Evolutionary conservation across 2,888 invertebrate genomes (phyloP).

Genomic region (Agrilus cyanescens): DNA sequence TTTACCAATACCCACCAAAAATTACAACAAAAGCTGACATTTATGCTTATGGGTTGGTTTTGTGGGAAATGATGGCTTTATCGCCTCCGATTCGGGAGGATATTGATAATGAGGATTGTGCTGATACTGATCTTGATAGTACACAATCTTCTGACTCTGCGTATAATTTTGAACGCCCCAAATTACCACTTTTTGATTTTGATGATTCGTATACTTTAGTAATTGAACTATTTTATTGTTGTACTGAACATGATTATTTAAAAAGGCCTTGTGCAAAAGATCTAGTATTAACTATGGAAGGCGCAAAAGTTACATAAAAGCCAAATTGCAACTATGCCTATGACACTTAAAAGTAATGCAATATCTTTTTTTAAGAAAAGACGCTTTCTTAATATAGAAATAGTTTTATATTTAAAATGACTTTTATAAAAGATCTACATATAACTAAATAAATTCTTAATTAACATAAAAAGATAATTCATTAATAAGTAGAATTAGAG

Average conservation of each 20-base stretch:
- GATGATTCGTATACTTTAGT: constrained; percentile 48
- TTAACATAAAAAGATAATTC: too few species aligned
- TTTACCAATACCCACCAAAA: constrained; percentile 44
- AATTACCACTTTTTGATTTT: constrained; percentile 50
- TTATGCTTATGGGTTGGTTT: constrained; percentile 64
- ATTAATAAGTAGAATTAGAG: too few species aligned
- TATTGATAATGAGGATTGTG: constrained; percentile 24
- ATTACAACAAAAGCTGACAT: constrained; percentile 66
- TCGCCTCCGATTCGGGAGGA: constrained; percentile 50
- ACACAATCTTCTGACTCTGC: neutral
- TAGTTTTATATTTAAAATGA: too few species aligned
- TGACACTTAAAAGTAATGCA: constrained; percentile 1
- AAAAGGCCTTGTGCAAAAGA: constrained; percentile 50
- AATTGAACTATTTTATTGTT: constrained; percentile 57
- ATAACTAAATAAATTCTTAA: too few species aligned
- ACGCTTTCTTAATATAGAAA: too few species aligned
- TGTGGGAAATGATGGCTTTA: constrained; percentile 74
- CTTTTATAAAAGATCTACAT: too few species aligned
- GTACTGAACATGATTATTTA: constrained; percentile 49
- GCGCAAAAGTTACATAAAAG: constrained; percentile 26
- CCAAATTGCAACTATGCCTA: too few species aligned
- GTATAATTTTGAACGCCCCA: constrained; percentile 45
- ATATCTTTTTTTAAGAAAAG: too few species aligned
- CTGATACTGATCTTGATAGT: constrained; percentile 25
- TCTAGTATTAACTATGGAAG: constrained; percentile 36